These are phyloP conservation scores for Solea solea DNA, from an alignment of 2,113 vertebrate genomes.

Conservation along the genomic window DNA sequence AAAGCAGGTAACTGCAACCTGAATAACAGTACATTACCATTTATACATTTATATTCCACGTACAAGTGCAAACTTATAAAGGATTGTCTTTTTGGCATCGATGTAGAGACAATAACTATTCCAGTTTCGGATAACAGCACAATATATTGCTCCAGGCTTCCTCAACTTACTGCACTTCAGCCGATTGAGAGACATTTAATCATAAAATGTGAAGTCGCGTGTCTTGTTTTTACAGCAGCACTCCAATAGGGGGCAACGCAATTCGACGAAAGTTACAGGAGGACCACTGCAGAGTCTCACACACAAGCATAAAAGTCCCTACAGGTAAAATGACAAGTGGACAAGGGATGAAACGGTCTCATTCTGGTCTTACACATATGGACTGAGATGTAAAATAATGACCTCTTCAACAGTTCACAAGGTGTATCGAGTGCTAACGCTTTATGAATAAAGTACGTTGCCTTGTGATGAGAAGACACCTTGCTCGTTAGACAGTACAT, in stretches of 20 bases:
- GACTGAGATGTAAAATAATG: neutral
- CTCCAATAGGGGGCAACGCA: conserved; percentile 71
- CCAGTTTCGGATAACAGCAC: neutral
- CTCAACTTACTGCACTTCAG: neutral
- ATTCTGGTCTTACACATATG: neutral
- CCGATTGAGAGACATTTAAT: neutral
- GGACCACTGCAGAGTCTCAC: conserved; percentile 17
- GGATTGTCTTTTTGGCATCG: neutral
- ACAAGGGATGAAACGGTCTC: neutral
- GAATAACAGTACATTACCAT: neutral
- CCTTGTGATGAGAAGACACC: neutral
- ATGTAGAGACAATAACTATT: neutral
- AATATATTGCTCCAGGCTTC: neutral
- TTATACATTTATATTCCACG: neutral
- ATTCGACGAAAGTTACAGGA: conserved; percentile 22
- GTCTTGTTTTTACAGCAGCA: conserved; percentile 46
- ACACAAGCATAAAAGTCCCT: neutral
- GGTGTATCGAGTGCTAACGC: neutral
- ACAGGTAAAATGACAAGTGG: neutral
- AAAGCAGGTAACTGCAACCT: neutral
- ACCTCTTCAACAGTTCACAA: neutral
- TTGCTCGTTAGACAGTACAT: neutral
- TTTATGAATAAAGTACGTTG: neutral
- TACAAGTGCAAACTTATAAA: no score
- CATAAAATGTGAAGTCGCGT: neutral